Base-by-base conservation (phyloP, 2,797 vertebrate genomes). In the Tokudaia muenninki region DNA sequence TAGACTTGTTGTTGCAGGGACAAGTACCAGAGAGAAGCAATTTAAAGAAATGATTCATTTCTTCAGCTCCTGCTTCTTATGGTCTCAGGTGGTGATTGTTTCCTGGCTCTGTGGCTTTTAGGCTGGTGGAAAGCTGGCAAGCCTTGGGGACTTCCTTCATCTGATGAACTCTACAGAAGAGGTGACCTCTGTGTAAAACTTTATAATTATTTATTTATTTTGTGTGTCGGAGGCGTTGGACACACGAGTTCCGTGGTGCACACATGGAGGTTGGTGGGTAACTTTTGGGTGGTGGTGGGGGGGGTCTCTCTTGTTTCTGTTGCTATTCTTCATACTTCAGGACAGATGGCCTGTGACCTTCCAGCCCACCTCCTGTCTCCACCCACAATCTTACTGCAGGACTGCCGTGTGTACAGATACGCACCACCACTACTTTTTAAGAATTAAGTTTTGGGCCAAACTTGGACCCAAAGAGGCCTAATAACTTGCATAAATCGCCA, bases 381-480 rank as follows among this genome's bases (percentile, higher is more conserved):
- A 26, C 74, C 72, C 22, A 22, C 37, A 75, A 24, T 44, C 72
- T 75, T 44, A 21, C 41, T 75, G 72, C 14, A 21, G 70, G 41
- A 44, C 10, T 75, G 74, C 41, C 26, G 21, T 37, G 17, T 37
- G 37, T 21, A 21, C 74, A 75, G 41, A 44, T 75, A 37, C 13
- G 37, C 22, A 24, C 74, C 74, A 44, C 21, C 70, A 47, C 26
- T 83, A 72, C 29, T 79, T 77, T 74, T 74, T 44, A 31, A 34
- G 1, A 70, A 17, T 37, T n/a, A n/a, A n/a, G n/a, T n/a, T n/a
- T n/a, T n/a, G n/a, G 41, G 19, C 10, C 41, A 70, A 77, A 72
- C 59, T 44, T 77, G 79, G 78, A n/a, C 67, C 65, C 29, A 81
- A 94, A 55, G 78, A 95, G 50, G 77, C 22, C 77, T 75, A 81